A percentile compares a stretch with the other conserved stretches of the same genome.
Evolutionary conservation across 2,113 vertebrate species (phyloP).

Genomic region (Elanus axillaris): DNA sequence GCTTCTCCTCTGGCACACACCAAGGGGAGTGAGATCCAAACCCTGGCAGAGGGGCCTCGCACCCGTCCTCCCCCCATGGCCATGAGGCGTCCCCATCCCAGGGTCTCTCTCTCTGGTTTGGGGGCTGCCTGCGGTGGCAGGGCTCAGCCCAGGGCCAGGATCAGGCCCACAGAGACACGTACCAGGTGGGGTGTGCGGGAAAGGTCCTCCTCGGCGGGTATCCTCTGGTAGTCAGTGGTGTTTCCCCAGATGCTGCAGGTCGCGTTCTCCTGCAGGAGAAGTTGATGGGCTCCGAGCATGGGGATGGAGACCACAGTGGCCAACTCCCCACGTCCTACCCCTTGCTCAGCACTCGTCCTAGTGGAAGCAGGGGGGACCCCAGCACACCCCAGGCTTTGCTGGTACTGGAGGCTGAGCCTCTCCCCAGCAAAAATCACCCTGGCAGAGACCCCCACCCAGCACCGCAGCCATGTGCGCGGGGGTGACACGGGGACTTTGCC

Average conservation of each 20-base stretch:
- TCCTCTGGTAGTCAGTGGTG: conserved; percentile 66
- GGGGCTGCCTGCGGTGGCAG: background rate
- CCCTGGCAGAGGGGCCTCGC: accelerated
- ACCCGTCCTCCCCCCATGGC: accelerated
- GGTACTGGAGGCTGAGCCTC: background rate
- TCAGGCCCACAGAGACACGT: accelerated
- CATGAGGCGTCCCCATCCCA: background rate
- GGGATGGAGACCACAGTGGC: accelerated
- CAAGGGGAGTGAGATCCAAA: background rate
- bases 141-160: background rate
- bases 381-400: background rate
- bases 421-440: background rate
- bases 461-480: background rate
- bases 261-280: conserved; percentile 17
- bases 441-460: background rate
- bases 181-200: conserved; percentile 80
- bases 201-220: conserved; percentile 76
- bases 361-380: accelerated
- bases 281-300: background rate
- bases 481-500: background rate
- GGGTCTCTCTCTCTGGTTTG: background rate
- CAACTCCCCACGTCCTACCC: accelerated
- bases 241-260: conserved; percentile 73
- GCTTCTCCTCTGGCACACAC: accelerated
- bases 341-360: background rate